Evolutionary conservation across 1,140 invertebrate species (phyloP).

Genomic region (Brachionus koreanus): DNA sequence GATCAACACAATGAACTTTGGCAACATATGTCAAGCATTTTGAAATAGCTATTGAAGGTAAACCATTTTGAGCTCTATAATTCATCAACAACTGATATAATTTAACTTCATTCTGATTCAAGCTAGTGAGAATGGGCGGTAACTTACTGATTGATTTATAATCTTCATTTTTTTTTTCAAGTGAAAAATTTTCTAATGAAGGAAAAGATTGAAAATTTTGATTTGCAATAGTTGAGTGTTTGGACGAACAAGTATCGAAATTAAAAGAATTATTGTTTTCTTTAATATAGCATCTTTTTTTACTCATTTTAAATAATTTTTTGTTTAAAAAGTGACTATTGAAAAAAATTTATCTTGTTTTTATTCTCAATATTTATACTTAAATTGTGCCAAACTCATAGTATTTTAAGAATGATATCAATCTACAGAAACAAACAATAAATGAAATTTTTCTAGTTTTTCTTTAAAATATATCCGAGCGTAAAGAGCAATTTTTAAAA

Average conservation of each 20-base stretch:
- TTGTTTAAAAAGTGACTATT: too few species aligned
- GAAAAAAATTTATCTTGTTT: too few species aligned
- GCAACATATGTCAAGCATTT: slow-evolving; percentile 11
- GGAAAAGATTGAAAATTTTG: neutral
- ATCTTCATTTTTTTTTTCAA: neutral
- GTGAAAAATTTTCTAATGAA: neutral
- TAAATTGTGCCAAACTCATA: too few species aligned
- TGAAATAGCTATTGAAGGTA: neutral
- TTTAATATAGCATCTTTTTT: neutral
- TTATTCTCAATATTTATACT: too few species aligned
- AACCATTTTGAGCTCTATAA: slow-evolving; percentile 1
- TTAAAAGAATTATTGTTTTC: neutral
- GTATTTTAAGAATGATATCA: too few species aligned
- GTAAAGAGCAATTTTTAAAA: too few species aligned
- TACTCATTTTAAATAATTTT: neutral
- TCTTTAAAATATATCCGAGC: too few species aligned
- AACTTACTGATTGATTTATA: slow-evolving; percentile 12
- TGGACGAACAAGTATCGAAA: neutral
- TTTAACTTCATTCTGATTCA: slow-evolving; percentile 28
- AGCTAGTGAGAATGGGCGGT: slow-evolving; percentile 42
- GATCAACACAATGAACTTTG: slow-evolving; percentile 13
- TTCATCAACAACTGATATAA: slow-evolving; percentile 10
- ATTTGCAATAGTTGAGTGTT: neutral
- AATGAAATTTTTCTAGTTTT: too few species aligned
- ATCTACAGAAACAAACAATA: too few species aligned